These are phyloP conservation scores for Nowickia ferox DNA, from an alignment of 2,888 invertebrate species.

Conservation along the genomic window DNA sequence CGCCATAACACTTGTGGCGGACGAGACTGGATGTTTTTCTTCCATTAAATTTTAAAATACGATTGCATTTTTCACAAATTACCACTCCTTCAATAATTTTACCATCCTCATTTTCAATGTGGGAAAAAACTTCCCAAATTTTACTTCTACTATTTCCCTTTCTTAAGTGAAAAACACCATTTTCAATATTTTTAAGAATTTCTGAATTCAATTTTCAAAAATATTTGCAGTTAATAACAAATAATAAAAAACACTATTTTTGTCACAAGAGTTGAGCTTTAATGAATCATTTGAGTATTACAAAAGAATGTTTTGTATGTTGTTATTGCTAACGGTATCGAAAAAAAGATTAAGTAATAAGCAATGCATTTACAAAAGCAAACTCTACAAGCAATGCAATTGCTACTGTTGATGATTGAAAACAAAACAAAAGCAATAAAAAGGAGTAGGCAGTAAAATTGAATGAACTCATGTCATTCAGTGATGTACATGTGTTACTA, in stretches of 20 bases:
- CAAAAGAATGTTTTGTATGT: constrained; percentile 15
- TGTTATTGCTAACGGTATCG: constrained; percentile 25
- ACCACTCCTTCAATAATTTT: constrained; percentile 27
- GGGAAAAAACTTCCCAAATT: constrained; percentile 33
- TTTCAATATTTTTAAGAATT: constrained; percentile 32
- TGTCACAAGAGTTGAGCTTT: constrained; percentile 4
- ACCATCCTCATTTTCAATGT: constrained; percentile 27
- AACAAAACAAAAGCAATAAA: constrained; percentile 30
- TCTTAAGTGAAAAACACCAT: constrained; percentile 12
- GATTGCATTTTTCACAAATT: constrained; percentile 7
- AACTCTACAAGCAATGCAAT: constrained; percentile 17
- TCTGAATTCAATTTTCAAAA: constrained; percentile 32
- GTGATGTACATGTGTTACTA: too few relatives aligned
- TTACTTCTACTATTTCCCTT: constrained; percentile 29
- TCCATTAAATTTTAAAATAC: constrained; percentile 31
- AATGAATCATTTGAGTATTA: constrained; percentile 34
- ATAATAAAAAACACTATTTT: constrained; percentile 19
- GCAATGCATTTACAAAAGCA: constrained; percentile 5
- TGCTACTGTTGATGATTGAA: background rate
- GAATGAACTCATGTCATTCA: constrained; percentile 19
- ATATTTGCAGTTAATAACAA: constrained; percentile 2
- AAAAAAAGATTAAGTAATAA: constrained; percentile 15
- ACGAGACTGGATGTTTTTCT: background rate
- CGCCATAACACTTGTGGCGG: too few relatives aligned
- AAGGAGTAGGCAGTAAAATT: constrained; percentile 15